These are phyloP conservation scores for Psittacara wagleri DNA, from an alignment of 2,113 vertebrate species.

Conservation along the genomic window DNA sequence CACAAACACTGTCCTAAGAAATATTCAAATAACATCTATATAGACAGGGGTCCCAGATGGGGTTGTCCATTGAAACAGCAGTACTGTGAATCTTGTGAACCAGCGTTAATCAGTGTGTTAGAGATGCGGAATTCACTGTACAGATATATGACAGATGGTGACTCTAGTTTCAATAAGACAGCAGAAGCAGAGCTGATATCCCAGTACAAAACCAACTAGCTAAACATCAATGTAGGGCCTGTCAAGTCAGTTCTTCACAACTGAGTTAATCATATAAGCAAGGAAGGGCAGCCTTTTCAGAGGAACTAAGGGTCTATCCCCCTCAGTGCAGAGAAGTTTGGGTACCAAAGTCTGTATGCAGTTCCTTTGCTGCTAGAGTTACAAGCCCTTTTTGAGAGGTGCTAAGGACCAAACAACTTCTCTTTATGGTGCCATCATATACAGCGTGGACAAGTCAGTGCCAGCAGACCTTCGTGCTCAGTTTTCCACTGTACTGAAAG, in stretches of 20 bases:
- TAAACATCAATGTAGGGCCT: neutral
- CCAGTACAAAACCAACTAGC: neutral
- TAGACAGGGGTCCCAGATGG: neutral
- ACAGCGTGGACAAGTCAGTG: accelerated
- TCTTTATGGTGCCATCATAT: neutral
- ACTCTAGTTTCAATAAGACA: neutral
- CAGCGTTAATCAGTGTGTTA: neutral
- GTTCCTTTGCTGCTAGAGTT: neutral
- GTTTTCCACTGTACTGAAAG: neutral
- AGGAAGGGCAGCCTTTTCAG: neutral
- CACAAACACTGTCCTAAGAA: neutral
- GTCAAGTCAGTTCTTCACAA: neutral
- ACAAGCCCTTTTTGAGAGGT: neutral
- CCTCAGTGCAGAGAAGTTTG: neutral
- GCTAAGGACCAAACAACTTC: neutral
- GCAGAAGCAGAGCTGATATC: neutral
- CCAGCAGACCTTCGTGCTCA: neutral
- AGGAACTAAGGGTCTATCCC: neutral
- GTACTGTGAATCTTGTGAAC: neutral
- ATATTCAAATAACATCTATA: neutral
- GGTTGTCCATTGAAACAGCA: neutral
- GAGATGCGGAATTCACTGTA: neutral
- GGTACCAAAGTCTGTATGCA: neutral
- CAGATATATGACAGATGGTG: neutral
- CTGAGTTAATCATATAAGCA: neutral